Evolutionary conservation across 2,888 invertebrate genomes (phyloP).

Genomic region (Agrilus cyanescens): DNA sequence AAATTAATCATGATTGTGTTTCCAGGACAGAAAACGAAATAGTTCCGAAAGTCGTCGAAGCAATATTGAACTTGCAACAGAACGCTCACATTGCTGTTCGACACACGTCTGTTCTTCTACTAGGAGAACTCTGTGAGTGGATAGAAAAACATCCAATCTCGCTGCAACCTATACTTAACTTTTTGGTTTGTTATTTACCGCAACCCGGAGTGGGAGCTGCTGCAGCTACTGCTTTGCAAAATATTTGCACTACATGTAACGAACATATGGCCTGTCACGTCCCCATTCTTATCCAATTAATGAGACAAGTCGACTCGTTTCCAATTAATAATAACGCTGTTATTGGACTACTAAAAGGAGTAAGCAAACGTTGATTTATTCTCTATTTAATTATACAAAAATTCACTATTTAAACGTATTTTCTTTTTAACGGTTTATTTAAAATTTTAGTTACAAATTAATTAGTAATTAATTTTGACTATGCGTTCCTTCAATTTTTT

Average conservation of each 20-base stretch:
- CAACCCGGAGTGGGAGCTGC: slow-evolving; percentile 63
- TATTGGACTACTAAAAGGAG: slow-evolving; percentile 56
- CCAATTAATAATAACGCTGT: slow-evolving; percentile 63
- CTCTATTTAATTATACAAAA: not conserved
- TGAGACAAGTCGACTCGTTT: slow-evolving; percentile 57
- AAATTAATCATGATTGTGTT: slow-evolving; percentile 14
- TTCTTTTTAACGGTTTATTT: not conserved
- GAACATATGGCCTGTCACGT: slow-evolving; percentile 68
- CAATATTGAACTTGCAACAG: slow-evolving; percentile 74
- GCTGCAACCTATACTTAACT: slow-evolving; percentile 71
- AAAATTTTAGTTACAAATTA: too few relatives aligned
- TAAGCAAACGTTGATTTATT: slow-evolving; percentile 4
- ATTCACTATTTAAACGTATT: too few relatives aligned
- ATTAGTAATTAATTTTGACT: too few relatives aligned
- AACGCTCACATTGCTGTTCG: slow-evolving; percentile 75
- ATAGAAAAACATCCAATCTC: slow-evolving; percentile 75
- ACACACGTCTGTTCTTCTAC: slow-evolving; percentile 73
- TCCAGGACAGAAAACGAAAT: slow-evolving; percentile 79
- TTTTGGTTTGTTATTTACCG: slow-evolving; percentile 60
- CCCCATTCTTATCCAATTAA: slow-evolving; percentile 58
- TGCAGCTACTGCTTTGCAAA: slow-evolving; percentile 75
- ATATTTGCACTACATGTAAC: slow-evolving; percentile 73
- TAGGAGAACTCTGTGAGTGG: slow-evolving; percentile 94
- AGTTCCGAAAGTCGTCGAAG: slow-evolving; percentile 87
- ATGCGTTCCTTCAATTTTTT: slow-evolving; percentile 13